Evolutionary conservation across 2,797 vertebrate species (phyloP).

Genomic region (Phalloptychus januarius): DNA sequence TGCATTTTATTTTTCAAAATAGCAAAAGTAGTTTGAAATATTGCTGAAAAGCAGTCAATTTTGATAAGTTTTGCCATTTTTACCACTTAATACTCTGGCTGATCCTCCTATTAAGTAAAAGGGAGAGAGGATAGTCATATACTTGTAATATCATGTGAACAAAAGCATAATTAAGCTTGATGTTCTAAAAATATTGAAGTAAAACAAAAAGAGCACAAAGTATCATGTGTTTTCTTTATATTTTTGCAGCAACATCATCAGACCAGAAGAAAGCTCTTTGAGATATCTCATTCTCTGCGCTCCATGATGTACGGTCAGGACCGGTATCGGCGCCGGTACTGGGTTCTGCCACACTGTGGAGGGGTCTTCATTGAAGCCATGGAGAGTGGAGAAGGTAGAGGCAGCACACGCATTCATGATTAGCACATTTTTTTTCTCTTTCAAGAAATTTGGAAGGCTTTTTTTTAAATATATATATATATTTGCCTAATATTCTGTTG

Average conservation of each 20-base stretch:
- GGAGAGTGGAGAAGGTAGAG: conserved; percentile 96
- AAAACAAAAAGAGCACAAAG: not conserved
- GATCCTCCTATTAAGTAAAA: not conserved
- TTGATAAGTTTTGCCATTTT: too few species aligned
- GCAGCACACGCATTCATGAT: not conserved
- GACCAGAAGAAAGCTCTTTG: conserved; percentile 94
- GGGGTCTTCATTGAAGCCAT: conserved; percentile 96
- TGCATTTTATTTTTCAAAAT: not conserved
- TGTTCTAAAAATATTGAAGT: not conserved
- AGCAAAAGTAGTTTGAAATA: not conserved
- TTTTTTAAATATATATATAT: too few species aligned
- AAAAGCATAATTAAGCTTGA: not conserved
- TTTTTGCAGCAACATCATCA: conserved; percentile 93
- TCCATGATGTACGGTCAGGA: conserved; percentile 98
- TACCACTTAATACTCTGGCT: too few species aligned
- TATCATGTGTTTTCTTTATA: conserved; percentile 23
- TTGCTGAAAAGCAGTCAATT: not conserved
- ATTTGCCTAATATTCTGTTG: not conserved
- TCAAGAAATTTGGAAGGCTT: too few species aligned
- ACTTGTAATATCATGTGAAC: not conserved
- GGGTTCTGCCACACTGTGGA: conserved; percentile 97
- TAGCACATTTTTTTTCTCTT: not conserved
- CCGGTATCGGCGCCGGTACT: conserved; percentile 94
- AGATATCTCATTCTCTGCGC: conserved; percentile 94
- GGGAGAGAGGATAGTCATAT: not conserved